Percentiles rank a stretch among this genome's conserved stretches.
Evolutionary conservation across 2,797 vertebrate species (phyloP).

Genomic region (Numenius phaeopus): DNA sequence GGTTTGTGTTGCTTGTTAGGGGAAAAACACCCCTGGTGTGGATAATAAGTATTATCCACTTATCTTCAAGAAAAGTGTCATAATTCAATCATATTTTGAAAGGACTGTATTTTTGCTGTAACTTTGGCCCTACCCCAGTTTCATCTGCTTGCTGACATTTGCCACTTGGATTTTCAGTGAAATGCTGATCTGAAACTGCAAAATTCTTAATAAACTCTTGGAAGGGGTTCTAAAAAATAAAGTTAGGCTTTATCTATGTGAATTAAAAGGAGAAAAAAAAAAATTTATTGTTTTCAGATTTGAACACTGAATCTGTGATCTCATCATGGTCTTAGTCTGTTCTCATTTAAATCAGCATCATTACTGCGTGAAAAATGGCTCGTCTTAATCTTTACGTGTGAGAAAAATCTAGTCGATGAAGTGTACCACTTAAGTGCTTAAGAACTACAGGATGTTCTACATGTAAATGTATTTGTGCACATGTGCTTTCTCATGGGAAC

Average conservation of each 20-base stretch:
- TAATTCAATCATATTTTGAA: neutral
- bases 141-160: neutral
- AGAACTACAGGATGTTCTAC: constrained; percentile 34
- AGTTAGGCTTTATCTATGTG: neutral
- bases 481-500: constrained; percentile 29
- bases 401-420: neutral
- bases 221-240: neutral
- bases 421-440: neutral
- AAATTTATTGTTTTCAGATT: constrained; percentile 1
- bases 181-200: neutral
- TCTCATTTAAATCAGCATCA: constrained; percentile 15
- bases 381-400: neutral
- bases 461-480: neutral
- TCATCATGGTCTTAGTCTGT: constrained; percentile 1
- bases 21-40: neutral
- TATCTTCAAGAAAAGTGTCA: neutral
- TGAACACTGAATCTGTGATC: neutral
- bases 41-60: neutral
- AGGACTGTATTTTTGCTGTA: neutral
- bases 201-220: neutral
- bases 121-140: neutral
- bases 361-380: neutral
- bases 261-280: neutral
- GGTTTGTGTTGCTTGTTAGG: neutral
- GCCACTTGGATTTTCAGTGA: neutral